A percentile compares a stretch with the other conserved stretches of the same genome.
Conservation (phyloP, 2,888 invertebrate genomes). For the Pterobdella sp. region DNA sequence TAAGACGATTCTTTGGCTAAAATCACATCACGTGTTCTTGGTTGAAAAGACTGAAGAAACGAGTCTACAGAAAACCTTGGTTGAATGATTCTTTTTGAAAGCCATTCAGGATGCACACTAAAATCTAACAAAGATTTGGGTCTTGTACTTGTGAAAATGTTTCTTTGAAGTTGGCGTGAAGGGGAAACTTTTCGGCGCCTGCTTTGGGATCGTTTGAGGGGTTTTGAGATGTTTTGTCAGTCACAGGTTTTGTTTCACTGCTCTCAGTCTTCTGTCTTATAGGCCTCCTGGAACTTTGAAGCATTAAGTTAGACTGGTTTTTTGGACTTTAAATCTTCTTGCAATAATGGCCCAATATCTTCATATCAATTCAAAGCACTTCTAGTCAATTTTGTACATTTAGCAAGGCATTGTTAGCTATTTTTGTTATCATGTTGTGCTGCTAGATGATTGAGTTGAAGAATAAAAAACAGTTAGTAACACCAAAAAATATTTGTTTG, state of each 20-base stretch:
- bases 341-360: constrained; percentile 4
- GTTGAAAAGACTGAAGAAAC: neutral
- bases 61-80: neutral
- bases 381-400: too few relatives aligned
- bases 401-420: too few relatives aligned
- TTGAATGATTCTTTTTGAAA: neutral
- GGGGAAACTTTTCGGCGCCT: neutral
- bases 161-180: neutral
- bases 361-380: too few relatives aligned
- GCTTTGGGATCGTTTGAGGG: neutral
- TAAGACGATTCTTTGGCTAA: neutral
- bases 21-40: neutral
- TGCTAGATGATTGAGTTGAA: too few relatives aligned
- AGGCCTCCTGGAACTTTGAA: neutral
- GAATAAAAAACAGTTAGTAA: too few relatives aligned
- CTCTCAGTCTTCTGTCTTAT: neutral
- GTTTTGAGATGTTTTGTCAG: neutral
- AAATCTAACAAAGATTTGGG: neutral
- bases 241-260: neutral
- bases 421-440: too few relatives aligned
- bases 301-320: neutral
- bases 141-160: neutral
- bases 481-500: too few relatives aligned
- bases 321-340: neutral
- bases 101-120: constrained; percentile 7